A percentile compares a stretch with the other conserved stretches of the same genome.
These are phyloP conservation scores for Aphelenchoides besseyi DNA, from an alignment of 1,140 invertebrate genomes.

Conservation along the genomic window DNA sequence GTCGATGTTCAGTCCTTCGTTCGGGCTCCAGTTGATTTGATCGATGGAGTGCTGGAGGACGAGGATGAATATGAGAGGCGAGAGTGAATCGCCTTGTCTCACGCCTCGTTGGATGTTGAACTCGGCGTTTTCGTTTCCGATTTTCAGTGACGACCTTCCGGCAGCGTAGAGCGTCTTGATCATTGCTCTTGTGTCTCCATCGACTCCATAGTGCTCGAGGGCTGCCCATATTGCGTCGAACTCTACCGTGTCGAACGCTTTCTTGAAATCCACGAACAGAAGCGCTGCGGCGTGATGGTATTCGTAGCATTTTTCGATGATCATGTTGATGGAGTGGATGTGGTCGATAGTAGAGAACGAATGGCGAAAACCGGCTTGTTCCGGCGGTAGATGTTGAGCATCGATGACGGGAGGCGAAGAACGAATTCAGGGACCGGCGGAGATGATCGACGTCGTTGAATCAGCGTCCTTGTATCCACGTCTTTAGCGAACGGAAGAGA, in stretches of 20 bases:
- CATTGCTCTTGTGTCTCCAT: conserved; percentile 24
- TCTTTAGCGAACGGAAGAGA: no score
- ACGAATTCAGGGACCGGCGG: no score
- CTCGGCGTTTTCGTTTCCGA: conserved; percentile 10
- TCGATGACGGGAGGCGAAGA: no score
- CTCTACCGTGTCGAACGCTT: conserved; percentile 39
- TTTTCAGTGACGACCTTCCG: conserved; percentile 8
- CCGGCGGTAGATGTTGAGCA: conserved; percentile 11
- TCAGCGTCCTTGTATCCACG: no score
- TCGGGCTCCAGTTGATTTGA: not conserved
- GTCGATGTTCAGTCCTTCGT: conserved; percentile 20
- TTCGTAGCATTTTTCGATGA: conserved; percentile 17
- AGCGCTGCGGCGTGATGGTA: conserved; percentile 10
- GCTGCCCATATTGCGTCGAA: conserved; percentile 26
- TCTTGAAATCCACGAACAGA: conserved; percentile 39
- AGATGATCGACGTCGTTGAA: no score
- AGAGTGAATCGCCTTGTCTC: conserved; percentile 23
- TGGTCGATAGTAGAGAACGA: conserved; percentile 34
- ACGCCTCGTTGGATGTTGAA: conserved; percentile 8
- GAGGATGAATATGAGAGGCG: conserved; percentile 22
- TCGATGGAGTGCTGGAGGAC: conserved; percentile 8
- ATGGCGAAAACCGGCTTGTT: conserved; percentile 42
- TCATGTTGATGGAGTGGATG: conserved; percentile 27
- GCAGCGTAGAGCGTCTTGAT: conserved; percentile 29
- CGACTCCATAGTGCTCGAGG: conserved; percentile 25